A percentile compares a stretch with the other conserved stretches of the same genome.
phyloP scores from a whole-genome alignment of 1,140 invertebrate species.

The Rhynchophorus ferrugineus region DNA sequence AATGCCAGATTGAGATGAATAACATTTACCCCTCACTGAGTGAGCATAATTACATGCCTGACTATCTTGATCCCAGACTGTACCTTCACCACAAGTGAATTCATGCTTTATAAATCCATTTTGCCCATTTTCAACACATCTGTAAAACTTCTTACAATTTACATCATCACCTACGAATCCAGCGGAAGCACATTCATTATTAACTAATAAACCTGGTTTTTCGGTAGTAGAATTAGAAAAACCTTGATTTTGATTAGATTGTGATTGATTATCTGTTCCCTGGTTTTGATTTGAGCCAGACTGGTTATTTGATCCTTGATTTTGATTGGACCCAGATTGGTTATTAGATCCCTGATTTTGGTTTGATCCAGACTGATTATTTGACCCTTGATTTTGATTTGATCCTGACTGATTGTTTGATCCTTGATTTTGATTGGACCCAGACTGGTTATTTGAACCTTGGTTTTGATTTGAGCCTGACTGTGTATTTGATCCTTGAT shows the following conservation, averaged over 20 bases:
- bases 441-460: not conserved
- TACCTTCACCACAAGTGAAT: conserved; percentile 56
- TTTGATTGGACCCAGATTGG: not conserved
- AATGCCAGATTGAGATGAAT: conserved; percentile 4
- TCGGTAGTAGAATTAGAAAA: conserved; percentile 1
- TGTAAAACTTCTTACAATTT: conserved; percentile 62
- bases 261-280: conserved; percentile 31
- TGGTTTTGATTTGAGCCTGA: conserved; percentile 11
- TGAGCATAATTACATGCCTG: conserved; percentile 54
- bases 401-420: conserved; percentile 6
- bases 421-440: conserved; percentile 11
- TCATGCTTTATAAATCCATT: conserved; percentile 48
- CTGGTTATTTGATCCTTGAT: conserved; percentile 3
- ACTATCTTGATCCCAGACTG: conserved; percentile 52
- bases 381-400: conserved; percentile 3
- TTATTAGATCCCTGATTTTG: not conserved
- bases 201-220: conserved; percentile 15
- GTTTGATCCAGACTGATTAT: not conserved
- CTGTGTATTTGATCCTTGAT: no score
- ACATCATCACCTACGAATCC: conserved; percentile 42
- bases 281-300: not conserved
- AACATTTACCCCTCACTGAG: conserved; percentile 32
- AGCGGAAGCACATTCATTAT: conserved; percentile 24
- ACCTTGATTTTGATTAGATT: conserved; percentile 45
- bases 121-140: conserved; percentile 52